phyloP scores from a whole-genome alignment of 2,888 invertebrate species.

The Leptopilina drosophilae region DNA sequence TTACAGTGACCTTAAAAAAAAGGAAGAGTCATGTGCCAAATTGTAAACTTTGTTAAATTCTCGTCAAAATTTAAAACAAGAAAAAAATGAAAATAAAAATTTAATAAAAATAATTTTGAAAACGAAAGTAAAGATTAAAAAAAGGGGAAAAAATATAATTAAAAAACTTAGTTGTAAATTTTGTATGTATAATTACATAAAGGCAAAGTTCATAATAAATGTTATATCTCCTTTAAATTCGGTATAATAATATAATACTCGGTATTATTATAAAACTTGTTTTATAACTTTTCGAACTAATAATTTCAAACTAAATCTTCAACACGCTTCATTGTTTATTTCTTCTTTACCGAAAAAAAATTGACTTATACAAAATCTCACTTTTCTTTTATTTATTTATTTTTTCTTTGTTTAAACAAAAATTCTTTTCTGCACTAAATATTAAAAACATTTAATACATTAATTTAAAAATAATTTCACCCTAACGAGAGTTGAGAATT shows the following conservation, averaged over 20 bases:
- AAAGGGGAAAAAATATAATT: background rate
- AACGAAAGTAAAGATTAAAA: background rate
- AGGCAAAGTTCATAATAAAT: too few species aligned
- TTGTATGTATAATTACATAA: background rate
- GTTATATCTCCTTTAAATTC: too few species aligned
- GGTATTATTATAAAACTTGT: background rate
- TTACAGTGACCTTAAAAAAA: constrained; percentile 26
- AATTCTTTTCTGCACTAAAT: too few species aligned
- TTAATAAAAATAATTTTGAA: background rate
- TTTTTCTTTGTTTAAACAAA: too few species aligned
- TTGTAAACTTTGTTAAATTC: background rate
- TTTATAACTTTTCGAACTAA: background rate
- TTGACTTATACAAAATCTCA: too few species aligned
- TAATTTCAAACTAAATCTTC: too few species aligned
- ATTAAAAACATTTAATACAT: too few species aligned
- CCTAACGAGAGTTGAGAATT: background rate
- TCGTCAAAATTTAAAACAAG: background rate
- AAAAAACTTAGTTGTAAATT: background rate
- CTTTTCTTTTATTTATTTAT: too few species aligned
- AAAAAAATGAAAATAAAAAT: background rate
- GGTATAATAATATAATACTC: too few species aligned
- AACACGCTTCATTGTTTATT: too few species aligned
- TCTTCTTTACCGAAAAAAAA: too few species aligned
- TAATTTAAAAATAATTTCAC: too few species aligned
- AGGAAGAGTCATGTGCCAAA: background rate